Conservation (phyloP, 2,888 invertebrate genomes). For the Acanthosepion lycidas region DNA sequence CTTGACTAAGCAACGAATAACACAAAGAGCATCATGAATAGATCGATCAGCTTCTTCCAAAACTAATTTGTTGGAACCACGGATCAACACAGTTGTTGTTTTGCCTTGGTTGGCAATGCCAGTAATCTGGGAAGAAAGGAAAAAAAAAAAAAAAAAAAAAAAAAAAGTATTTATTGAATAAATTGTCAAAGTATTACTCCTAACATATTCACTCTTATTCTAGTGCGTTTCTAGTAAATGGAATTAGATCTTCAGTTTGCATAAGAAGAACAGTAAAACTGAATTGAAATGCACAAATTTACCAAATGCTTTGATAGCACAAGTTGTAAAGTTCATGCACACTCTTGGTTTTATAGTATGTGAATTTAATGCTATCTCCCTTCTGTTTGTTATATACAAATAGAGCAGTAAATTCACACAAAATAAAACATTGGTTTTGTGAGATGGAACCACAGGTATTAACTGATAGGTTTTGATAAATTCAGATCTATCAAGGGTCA, state of each 20-base stretch:
- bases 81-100: slow-evolving; percentile 93
- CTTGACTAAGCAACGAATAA: slow-evolving; percentile 96
- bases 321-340: background rate
- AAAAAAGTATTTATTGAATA: too few relatives aligned
- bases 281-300: background rate
- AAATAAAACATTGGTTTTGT: too few relatives aligned
- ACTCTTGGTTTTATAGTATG: background rate
- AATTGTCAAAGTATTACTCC: too few relatives aligned
- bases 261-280: background rate
- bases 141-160: background rate
- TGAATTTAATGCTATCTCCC: background rate
- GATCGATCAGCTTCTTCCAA: slow-evolving; percentile 92
- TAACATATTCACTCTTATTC: background rate
- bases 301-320: background rate
- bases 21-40: slow-evolving; percentile 92
- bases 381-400: background rate
- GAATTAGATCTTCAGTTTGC: background rate
- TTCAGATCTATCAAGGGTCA: too few relatives aligned
- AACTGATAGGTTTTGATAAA: too few relatives aligned
- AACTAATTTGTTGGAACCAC: slow-evolving; percentile 90
- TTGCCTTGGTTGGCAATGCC: slow-evolving; percentile 90
- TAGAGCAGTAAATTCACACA: too few relatives aligned
- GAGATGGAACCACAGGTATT: too few relatives aligned
- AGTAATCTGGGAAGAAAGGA: slow-evolving; percentile 80
- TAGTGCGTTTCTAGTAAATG: background rate